These are phyloP conservation scores for Microctenopoma stevenorrisi DNA, from an alignment of 2,797 vertebrate genomes.

Conservation along the genomic window DNA sequence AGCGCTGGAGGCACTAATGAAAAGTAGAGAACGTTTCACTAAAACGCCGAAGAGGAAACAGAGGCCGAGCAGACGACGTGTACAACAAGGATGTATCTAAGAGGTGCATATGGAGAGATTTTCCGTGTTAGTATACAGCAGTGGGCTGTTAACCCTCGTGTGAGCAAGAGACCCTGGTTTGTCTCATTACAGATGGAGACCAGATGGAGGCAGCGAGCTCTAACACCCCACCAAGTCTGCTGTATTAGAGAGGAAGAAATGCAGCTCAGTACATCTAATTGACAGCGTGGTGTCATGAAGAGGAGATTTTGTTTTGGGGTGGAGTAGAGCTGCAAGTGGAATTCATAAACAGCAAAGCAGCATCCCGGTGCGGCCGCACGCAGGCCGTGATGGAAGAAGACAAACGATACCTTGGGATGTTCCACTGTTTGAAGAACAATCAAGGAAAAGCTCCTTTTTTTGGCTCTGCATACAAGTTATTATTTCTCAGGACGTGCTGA, in stretches of 20 bases:
- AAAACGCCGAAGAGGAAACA: neutral
- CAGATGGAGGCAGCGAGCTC: slow-evolving; percentile 65
- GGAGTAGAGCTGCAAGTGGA: slow-evolving; percentile 49
- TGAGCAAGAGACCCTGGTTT: slow-evolving; percentile 21
- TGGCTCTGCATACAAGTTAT: slow-evolving; percentile 13
- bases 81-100: slow-evolving; percentile 22
- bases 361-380: slow-evolving; percentile 39
- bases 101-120: slow-evolving; percentile 37
- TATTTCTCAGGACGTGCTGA: slow-evolving; percentile 16
- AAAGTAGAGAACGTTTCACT: neutral
- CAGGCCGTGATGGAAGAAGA: neutral
- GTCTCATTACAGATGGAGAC: slow-evolving; percentile 63
- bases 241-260: slow-evolving; percentile 35
- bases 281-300: slow-evolving; percentile 61
- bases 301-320: slow-evolving; percentile 35
- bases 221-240: slow-evolving; percentile 30
- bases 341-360: slow-evolving; percentile 52
- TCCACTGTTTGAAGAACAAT: slow-evolving; percentile 29
- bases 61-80: neutral
- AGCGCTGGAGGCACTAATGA: neutral
- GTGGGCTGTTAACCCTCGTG: slow-evolving; percentile 29
- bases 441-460: slow-evolving; percentile 2
- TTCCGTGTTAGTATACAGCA: slow-evolving; percentile 35
- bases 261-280: slow-evolving; percentile 58
- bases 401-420: slow-evolving; percentile 8